Evolutionary conservation across 2,797 vertebrate genomes (phyloP).

Genomic region (Leptodactylus fallax): DNA sequence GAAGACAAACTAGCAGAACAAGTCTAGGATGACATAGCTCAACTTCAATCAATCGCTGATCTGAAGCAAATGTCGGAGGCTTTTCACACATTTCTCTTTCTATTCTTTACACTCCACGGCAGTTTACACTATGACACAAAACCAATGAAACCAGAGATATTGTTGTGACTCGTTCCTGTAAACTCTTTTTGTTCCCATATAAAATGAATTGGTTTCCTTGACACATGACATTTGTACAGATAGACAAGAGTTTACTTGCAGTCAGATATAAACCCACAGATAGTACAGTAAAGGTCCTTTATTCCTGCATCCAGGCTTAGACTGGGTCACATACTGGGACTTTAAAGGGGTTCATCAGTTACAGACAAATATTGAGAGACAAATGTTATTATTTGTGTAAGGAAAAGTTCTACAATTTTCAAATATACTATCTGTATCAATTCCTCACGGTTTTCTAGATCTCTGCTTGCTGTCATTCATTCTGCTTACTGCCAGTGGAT

Average conservation of each 20-base stretch:
- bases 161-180: neutral
- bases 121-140: neutral
- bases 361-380: too few relatives aligned
- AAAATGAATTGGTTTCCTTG: neutral
- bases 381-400: too few relatives aligned
- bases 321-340: too few relatives aligned
- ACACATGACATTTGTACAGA: neutral
- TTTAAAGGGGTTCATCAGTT: too few relatives aligned
- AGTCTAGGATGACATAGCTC: conserved; percentile 5
- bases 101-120: neutral
- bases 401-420: too few relatives aligned
- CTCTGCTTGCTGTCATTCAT: too few relatives aligned
- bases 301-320: too few relatives aligned
- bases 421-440: too few relatives aligned
- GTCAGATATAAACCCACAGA: neutral
- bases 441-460: too few relatives aligned
- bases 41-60: conserved; percentile 15
- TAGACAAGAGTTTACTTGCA: neutral
- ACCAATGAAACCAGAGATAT: neutral
- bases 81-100: neutral
- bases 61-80: neutral
- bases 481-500: too few relatives aligned
- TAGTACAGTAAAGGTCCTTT: too few relatives aligned
- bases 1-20: conserved; percentile 26
- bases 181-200: neutral